Evolutionary conservation across 2,113 vertebrate genomes (phyloP).

Genomic region (Phasianus colchicus): DNA sequence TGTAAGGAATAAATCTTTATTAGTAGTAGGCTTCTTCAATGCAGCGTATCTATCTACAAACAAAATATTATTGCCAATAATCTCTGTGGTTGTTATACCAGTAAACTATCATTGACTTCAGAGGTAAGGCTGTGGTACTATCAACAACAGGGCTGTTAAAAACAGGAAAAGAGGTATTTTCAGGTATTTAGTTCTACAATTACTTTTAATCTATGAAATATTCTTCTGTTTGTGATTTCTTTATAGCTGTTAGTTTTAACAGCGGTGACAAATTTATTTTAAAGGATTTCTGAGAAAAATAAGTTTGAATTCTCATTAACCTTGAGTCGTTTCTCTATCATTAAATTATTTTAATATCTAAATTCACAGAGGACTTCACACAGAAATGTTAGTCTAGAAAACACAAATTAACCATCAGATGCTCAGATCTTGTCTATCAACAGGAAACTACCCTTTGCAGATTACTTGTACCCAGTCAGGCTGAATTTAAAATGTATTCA

Average conservation of each 20-base stretch:
- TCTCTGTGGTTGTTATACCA: not conserved
- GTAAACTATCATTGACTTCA: not conserved
- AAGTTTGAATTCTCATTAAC: not conserved
- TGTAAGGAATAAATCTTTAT: not conserved
- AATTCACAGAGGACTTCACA: not conserved
- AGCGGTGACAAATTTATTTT: not conserved
- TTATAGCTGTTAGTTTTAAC: not conserved
- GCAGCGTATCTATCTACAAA: not conserved
- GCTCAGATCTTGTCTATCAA: not conserved
- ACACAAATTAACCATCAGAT: not conserved
- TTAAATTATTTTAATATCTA: not conserved
- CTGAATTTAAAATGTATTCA: not conserved
- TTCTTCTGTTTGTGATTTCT: not conserved
- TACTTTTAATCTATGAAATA: not conserved
- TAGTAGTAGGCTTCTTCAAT: not conserved
- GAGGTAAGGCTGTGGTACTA: not conserved
- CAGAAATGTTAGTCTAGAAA: not conserved
- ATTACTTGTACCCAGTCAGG: not conserved
- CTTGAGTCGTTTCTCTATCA: not conserved
- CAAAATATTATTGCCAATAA: conserved; percentile 17
- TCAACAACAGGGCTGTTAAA: not conserved
- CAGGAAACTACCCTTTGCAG: not conserved
- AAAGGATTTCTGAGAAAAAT: not conserved
- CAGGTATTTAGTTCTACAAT: not conserved
- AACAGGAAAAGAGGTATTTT: not conserved